Evolutionary conservation across 1,140 invertebrate genomes (phyloP), one percentile per base, ranked within the genome.

Genomic region (Leptoteleia sp.): DNA sequence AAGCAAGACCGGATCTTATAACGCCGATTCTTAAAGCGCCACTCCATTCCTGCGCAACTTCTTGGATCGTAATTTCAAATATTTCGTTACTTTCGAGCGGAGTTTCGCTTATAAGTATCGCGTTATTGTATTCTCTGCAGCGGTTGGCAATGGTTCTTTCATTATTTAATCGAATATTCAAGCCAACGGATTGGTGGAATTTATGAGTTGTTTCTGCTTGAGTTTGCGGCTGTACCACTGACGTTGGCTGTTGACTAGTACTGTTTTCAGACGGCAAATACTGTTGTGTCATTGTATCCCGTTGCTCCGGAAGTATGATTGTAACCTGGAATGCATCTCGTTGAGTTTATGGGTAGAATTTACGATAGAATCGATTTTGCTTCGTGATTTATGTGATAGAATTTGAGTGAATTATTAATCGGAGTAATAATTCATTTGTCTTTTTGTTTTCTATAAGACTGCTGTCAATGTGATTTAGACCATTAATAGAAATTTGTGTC

Each of bases 11-110:
- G 19, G 85, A 86, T 27, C 84, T 85, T 11, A 89, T 16, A 4
- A 97, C 91, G 0, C 96, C 96, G 81, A 96, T 92, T 17, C 91
- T 91, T 13, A 97, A 85, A 8, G 92, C 93, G 1, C 96, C 96
- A 19, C 94, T 93, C 91, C 93, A 95, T 42, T 93, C 91, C 7
- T 87, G 83, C 4, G 91, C 90, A 11, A 93, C 82, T 80, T 92
- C 91, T 57, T 93, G 91, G 11, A 94, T 90, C 25, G 90, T 86
- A 37, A 96, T 91, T 91, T 96, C 93, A 76, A 93, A 94, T 9
- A 96, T 84, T 82, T 95, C 93, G 80, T 95, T 94, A 54, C 93
- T 91, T 29, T 91, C 92, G 8, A 97, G 88, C 11, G 94, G 92
- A 5, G 91, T 90, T 12, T 93, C 92, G 80, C 95, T 95, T 65